Percentiles rank a stretch among this genome's conserved stretches.
phyloP scores from a whole-genome alignment of 2,888 invertebrate species.

The Drosophila meridionalis region DNA sequence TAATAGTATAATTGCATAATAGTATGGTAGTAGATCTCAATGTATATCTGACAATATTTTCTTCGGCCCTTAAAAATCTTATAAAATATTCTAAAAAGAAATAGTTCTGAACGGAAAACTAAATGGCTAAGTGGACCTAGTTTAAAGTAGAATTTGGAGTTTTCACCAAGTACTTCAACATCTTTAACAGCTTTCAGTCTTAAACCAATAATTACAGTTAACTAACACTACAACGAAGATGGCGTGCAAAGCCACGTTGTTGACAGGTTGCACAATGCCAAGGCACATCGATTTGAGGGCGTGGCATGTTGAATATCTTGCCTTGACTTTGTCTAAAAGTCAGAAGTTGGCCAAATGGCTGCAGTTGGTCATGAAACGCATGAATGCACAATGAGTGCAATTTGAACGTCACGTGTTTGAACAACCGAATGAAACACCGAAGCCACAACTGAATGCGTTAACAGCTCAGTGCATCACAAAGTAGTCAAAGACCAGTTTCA shows the following conservation, averaged over 20 bases:
- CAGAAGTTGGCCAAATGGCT: background rate
- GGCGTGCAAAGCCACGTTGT: background rate
- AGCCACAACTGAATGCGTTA: constrained; percentile 6
- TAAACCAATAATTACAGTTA: background rate
- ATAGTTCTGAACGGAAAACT: no score
- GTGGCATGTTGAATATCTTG: background rate
- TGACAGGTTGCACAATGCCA: constrained; percentile 7
- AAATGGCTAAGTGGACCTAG: no score
- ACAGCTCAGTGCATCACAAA: constrained; percentile 2
- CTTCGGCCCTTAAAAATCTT: no score
- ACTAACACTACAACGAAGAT: background rate
- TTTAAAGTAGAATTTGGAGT: no score
- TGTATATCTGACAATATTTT: no score
- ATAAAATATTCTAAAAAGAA: no score
- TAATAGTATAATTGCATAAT: background rate
- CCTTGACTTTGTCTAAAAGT: constrained; percentile 5
- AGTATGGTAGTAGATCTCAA: background rate
- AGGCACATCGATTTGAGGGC: background rate
- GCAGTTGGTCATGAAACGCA: background rate
- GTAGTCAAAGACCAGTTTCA: background rate
- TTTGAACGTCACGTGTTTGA: background rate
- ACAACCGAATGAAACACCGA: background rate
- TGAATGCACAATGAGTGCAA: constrained; percentile 14
- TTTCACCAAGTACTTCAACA: background rate
- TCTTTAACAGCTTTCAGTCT: background rate